phyloP scores from a whole-genome alignment of 2,113 vertebrate genomes.

The Lophura nycthemera region DNA sequence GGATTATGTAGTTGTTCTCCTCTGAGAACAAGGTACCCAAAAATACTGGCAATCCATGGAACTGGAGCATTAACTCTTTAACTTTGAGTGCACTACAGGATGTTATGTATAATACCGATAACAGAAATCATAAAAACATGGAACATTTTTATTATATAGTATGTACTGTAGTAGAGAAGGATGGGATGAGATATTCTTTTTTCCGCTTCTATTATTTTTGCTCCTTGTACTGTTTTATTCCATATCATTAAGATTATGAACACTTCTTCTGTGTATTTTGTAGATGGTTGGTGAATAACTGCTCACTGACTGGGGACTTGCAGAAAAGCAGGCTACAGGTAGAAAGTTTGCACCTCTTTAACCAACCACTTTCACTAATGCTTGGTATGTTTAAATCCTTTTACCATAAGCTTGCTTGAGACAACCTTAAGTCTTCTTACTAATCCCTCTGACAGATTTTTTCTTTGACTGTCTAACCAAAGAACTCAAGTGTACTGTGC shows the following conservation, averaged over 20 bases:
- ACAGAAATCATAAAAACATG: no score
- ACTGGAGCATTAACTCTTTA: no score
- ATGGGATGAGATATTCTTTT: not conserved
- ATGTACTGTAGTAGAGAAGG: not conserved
- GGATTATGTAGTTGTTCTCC: no score
- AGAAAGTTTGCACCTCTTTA: constrained; percentile 1
- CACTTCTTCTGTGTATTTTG: not conserved
- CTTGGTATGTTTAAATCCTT: constrained; percentile 73
- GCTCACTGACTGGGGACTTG: not conserved
- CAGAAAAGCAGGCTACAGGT: not conserved
- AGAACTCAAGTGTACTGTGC: not conserved
- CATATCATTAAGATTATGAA: not conserved
- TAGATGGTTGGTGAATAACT: not conserved
- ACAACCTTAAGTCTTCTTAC: constrained; percentile 56
- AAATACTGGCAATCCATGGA: no score
- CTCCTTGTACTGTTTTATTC: not conserved
- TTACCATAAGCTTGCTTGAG: constrained; percentile 79
- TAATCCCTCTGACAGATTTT: constrained; percentile 47
- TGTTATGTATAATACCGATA: no score
- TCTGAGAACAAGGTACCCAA: no score
- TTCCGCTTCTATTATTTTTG: not conserved
- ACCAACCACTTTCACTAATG: constrained; percentile 51
- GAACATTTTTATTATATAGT: not conserved
- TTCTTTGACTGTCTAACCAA: not conserved
- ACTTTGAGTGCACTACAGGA: no score